Base-by-base conservation (phyloP, 1,140 invertebrate species). In the Trissolcus basalis region DNA sequence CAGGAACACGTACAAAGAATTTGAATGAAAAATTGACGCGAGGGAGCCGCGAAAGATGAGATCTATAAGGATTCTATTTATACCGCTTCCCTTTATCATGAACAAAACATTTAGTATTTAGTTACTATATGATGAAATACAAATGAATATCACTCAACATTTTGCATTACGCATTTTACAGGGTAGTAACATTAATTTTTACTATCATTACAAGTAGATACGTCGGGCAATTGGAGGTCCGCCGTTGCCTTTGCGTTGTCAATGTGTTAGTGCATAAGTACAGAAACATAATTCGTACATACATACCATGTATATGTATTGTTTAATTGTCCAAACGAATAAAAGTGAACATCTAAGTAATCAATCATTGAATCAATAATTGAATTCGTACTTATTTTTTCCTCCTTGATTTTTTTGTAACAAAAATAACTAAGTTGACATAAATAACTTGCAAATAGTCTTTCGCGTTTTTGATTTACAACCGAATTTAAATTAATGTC, bases 281-380 rank as follows among this genome's bases (percentile, higher is more conserved):
- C 79, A 70, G 68, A 80, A 78, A 82, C 79, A 82, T 86, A 85
- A 85, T 85, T 85, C 82, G 80, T 84, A 85, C 82, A 83, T 76
- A 85, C 71, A 83, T 76, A 85, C 71, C 78, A 84, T 82, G 82
- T 85, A 85, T 86, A 86, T 86, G 83, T 86, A 85, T 83, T 80
- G 78, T 84, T 85, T 82, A 83, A 83, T 83, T 86, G 84, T 86
- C 84, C 79, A 83, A 83, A 81, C 78, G 78, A 85, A 86, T 86
- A 73, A 84, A 85, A 86, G 72, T 82, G 80, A 83, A 79, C 75
- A 78, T 82, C 77, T 83, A 81, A 82, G 54, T 79, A 83, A 63
- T 80, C 53, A 65, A 61, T 64, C 36, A 58, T 39, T 39, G 13
- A 44, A 44, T 44, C 43, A 12, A 13, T 39, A n/a, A 12, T 44